Evolutionary conservation across 2,113 vertebrate genomes (phyloP).

Genomic region (Cromileptes altivelis): DNA sequence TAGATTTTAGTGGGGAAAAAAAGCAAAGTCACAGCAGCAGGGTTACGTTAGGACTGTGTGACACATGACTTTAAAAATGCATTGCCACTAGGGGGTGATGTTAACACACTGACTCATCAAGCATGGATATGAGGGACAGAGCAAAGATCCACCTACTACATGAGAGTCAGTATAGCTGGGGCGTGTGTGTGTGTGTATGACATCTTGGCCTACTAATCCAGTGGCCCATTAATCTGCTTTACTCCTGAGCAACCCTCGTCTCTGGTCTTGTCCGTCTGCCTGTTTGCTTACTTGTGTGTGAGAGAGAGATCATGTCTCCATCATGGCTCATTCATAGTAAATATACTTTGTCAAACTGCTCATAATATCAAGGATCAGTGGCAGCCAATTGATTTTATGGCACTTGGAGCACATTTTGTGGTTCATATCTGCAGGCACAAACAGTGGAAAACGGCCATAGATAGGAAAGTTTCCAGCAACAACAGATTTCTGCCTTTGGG

Average conservation of each 20-base stretch:
- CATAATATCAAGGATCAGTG: neutral
- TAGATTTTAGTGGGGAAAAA: neutral
- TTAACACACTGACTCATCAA: constrained; percentile 6
- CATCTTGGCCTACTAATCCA: constrained; percentile 79
- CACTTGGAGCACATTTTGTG: constrained; percentile 14
- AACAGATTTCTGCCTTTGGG: constrained; percentile 26
- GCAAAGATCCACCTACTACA: constrained; percentile 38
- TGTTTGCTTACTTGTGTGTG: constrained; percentile 24
- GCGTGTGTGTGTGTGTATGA: constrained; percentile 37
- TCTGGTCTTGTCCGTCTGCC: constrained; percentile 47
- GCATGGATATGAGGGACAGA: neutral
- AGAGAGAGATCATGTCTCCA: neutral
- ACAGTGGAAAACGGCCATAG: neutral
- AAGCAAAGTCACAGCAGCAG: neutral
- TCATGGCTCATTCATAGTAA: constrained; percentile 18
- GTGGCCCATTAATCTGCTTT: constrained; percentile 78
- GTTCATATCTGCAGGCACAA: neutral
- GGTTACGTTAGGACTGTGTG: fast-evolving
- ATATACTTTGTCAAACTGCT: neutral
- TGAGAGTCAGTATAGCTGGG: constrained; percentile 35
- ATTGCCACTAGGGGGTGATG: constrained; percentile 70
- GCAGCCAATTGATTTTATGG: constrained; percentile 7
- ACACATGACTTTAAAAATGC: neutral
- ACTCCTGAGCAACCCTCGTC: constrained; percentile 62
- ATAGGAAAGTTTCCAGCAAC: neutral